Conservation (phyloP, 2,888 invertebrate species). For the Thumatha senex region DNA sequence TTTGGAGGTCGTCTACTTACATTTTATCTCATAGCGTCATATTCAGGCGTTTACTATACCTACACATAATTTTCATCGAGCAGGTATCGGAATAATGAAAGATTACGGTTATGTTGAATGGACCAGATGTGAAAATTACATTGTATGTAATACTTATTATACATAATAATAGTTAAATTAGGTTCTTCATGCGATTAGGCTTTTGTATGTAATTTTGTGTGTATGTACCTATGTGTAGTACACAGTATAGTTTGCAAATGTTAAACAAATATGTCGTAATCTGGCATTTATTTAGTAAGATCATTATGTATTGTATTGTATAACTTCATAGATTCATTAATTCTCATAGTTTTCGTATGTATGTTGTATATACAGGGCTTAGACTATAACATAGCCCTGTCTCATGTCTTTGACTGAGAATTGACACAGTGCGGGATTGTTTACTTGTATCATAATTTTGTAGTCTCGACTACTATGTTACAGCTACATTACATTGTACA, state of each 20-base stretch:
- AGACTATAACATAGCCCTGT: not conserved
- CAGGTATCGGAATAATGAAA: constrained; percentile 22
- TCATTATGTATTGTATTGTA: constrained; percentile 41
- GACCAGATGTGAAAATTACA: constrained; percentile 37
- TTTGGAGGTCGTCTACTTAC: not conserved
- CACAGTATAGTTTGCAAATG: constrained; percentile 42
- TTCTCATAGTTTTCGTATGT: constrained; percentile 28
- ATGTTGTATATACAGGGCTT: constrained; percentile 22
- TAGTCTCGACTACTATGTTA: constrained; percentile 28
- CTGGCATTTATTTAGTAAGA: constrained; percentile 59
- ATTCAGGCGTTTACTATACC: not conserved
- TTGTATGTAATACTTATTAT: constrained; percentile 34
- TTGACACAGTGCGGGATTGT: constrained; percentile 21
- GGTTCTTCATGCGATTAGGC: constrained; percentile 45
- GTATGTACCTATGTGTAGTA: constrained; percentile 38
- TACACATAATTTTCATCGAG: constrained; percentile 29
- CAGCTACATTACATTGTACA: constrained; percentile 32
- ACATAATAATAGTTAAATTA: constrained; percentile 31
- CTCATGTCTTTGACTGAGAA: constrained; percentile 9
- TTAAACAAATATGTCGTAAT: constrained; percentile 40
- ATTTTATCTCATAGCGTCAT: no score
- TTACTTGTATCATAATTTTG: constrained; percentile 39
- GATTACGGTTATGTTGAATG: constrained; percentile 34
- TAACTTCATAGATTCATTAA: constrained; percentile 28
- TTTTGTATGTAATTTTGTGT: constrained; percentile 50